phyloP scores from a whole-genome alignment of 2,888 invertebrate genomes.

The Andrena bucephala region DNA sequence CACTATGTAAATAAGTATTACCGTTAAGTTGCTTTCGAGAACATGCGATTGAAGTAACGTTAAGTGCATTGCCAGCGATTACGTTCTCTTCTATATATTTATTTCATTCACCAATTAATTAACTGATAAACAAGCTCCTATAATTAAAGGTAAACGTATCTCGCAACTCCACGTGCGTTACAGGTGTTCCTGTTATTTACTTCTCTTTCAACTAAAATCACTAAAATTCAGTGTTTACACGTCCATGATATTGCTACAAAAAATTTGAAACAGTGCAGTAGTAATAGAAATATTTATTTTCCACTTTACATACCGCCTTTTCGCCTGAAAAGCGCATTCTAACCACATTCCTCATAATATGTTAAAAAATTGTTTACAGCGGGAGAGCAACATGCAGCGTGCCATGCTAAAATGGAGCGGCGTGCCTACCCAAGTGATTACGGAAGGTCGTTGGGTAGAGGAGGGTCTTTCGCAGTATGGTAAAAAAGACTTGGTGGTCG shows the following conservation, averaged over 20 bases:
- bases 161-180: too few species aligned
- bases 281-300: background rate
- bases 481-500: slow-evolving; percentile 89
- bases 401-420: slow-evolving; percentile 87
- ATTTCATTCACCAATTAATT: background rate
- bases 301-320: background rate
- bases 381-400: slow-evolving; percentile 81
- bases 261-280: background rate
- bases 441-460: slow-evolving; percentile 90
- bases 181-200: background rate
- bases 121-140: background rate
- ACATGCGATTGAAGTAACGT: background rate
- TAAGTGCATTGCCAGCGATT: background rate
- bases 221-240: background rate
- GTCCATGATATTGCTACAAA: background rate
- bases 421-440: slow-evolving; percentile 90
- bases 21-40: background rate
- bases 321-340: background rate
- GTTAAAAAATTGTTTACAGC: slow-evolving; percentile 8
- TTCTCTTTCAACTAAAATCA: background rate
- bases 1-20: background rate
- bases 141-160: background rate
- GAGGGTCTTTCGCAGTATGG: slow-evolving; percentile 40
- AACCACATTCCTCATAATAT: background rate
- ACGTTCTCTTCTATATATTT: background rate